A percentile compares a stretch with the other conserved stretches of the same genome.
Conservation (phyloP, 2,797 vertebrate genomes). For the Scarus forsteni region DNA sequence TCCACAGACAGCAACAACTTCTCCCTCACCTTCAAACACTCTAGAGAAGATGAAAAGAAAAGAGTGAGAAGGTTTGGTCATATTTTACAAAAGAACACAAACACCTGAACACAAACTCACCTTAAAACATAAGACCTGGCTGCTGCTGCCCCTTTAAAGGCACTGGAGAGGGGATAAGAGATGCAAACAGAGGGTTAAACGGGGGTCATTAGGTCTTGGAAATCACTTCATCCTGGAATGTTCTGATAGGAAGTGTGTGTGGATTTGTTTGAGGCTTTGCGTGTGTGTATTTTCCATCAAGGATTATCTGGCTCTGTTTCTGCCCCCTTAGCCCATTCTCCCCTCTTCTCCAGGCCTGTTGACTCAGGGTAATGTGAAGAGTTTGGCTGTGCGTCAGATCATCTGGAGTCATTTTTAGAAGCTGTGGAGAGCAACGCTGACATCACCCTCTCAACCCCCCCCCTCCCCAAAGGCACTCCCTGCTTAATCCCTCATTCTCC, state of each 20-base stretch:
- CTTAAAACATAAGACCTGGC: slow-evolving; percentile 59
- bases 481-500: slow-evolving; percentile 54
- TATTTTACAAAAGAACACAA: neutral
- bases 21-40: slow-evolving; percentile 49
- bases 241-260: slow-evolving; percentile 3
- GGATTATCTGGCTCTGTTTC: slow-evolving; percentile 51
- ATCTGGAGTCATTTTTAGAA: slow-evolving; percentile 80
- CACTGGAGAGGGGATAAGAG: slow-evolving; percentile 48
- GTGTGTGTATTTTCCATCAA: slow-evolving; percentile 18
- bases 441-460: slow-evolving; percentile 45
- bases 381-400: slow-evolving; percentile 64
- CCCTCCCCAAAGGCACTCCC: slow-evolving; percentile 42
- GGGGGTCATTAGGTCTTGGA: slow-evolving; percentile 13
- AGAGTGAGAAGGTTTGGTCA: slow-evolving; percentile 11
- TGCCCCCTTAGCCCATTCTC: slow-evolving; percentile 55
- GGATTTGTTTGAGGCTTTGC: neutral
- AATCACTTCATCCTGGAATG: slow-evolving; percentile 33
- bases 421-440: slow-evolving; percentile 47
- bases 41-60: slow-evolving; percentile 43
- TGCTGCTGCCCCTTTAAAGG: slow-evolving; percentile 59
- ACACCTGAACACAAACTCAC: slow-evolving; percentile 28
- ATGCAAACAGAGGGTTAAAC: slow-evolving; percentile 31
- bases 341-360: slow-evolving; percentile 45
- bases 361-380: slow-evolving; percentile 82
- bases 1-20: slow-evolving; percentile 26